These are phyloP conservation scores for Notoglanidium macrostoma DNA, from an alignment of 2,797 vertebrate species.

Conservation along the genomic window DNA sequence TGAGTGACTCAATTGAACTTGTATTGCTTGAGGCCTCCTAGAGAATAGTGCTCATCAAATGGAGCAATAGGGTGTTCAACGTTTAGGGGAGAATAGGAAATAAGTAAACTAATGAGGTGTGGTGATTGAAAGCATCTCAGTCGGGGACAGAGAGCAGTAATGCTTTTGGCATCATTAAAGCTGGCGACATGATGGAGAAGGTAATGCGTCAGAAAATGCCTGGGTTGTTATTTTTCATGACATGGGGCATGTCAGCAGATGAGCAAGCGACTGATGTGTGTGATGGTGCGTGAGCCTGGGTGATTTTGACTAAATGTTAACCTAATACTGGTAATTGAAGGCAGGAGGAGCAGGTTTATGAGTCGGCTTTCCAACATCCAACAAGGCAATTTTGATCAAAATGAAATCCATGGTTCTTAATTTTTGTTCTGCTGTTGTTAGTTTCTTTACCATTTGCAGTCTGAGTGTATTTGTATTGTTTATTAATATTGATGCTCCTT, in stretches of 20 bases:
- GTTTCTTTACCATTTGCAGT: neutral
- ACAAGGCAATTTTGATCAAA: neutral
- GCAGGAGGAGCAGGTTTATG: neutral
- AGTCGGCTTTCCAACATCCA: neutral
- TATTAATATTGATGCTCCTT: neutral
- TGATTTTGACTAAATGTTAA: slow-evolving; percentile 19
- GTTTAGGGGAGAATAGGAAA: slow-evolving; percentile 31
- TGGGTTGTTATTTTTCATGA: slow-evolving; percentile 22
- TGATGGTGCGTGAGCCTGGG: slow-evolving; percentile 13
- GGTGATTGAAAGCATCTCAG: slow-evolving; percentile 48
- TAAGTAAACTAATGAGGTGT: slow-evolving; percentile 52
- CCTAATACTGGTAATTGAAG: neutral
- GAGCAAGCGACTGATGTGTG: slow-evolving; percentile 11
- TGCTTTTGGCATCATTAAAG: slow-evolving; percentile 38
- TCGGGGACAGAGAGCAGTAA: slow-evolving; percentile 23
- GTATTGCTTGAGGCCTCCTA: slow-evolving; percentile 24
- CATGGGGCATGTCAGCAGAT: neutral
- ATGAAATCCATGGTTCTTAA: slow-evolving; percentile 4
- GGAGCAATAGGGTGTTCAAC: slow-evolving; percentile 43
- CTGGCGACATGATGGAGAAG: slow-evolving; percentile 17
- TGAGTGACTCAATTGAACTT: slow-evolving; percentile 38
- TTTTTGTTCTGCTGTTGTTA: neutral
- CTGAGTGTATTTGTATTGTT: neutral
- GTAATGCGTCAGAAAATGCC: slow-evolving; percentile 28
- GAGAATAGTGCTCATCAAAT: slow-evolving; percentile 43